Conservation (phyloP, 2,797 vertebrate species). For the Acanthis flammea region DNA sequence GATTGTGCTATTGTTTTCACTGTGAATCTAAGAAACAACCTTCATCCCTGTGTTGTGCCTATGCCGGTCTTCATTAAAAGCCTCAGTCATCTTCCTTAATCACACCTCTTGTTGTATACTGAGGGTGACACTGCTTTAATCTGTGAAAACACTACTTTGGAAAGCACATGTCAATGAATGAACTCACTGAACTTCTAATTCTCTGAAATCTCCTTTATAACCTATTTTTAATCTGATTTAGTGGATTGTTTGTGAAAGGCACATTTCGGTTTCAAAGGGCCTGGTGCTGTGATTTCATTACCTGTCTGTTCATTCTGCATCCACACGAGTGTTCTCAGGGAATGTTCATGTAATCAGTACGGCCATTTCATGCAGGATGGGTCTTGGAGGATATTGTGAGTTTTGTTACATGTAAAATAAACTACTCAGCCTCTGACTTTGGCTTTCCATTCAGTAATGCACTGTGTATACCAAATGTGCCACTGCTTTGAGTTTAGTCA, state of each 20-base stretch:
- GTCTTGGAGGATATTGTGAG: neutral
- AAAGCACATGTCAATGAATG: neutral
- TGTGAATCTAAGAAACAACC: neutral
- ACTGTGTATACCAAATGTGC: fast-evolving
- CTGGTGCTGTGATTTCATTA: neutral
- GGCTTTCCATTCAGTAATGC: neutral
- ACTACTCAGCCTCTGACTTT: neutral
- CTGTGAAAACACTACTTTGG: neutral
- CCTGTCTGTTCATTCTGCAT: neutral
- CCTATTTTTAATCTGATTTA: neutral
- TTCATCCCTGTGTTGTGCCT: neutral
- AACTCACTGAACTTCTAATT: neutral
- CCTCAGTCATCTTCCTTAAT: neutral
- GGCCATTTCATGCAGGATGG: neutral
- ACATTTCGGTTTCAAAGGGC: neutral
- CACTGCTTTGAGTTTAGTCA: neutral
- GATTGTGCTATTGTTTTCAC: neutral
- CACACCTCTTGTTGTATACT: neutral
- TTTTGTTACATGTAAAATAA: neutral
- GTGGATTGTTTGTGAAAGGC: neutral
- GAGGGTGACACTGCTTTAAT: neutral
- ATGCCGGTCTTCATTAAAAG: neutral
- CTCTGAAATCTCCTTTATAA: neutral
- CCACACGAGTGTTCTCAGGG: neutral
- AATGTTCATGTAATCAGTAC: neutral